Evolutionary conservation across 2,888 invertebrate species (phyloP), one percentile per base, ranked within the genome.

Genomic region (Cryptops parisi): DNA sequence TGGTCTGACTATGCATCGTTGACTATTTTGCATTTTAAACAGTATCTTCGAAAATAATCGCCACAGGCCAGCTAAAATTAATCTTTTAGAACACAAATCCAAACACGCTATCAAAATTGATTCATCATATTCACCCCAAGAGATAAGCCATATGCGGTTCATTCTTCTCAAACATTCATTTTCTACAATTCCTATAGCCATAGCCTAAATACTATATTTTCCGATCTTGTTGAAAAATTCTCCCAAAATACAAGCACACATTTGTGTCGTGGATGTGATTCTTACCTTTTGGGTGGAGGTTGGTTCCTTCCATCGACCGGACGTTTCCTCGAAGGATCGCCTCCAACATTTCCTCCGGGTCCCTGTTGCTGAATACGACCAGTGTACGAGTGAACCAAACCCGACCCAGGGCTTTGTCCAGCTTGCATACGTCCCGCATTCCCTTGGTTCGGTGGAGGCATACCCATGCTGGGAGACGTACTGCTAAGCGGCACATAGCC

Each of bases 341-440:
- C 24, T 12, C 23, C 33, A 9, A 43, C 25, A 17, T 27, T 41
- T 19, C 27, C 50, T 6, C 39, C 24, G 4, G 51, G 26, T n/a
- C 25, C 51, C 3, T 23, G 51, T 50, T 50, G 54, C 25, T 38
- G 56, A 24, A 56, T 50, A 47, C 56, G 45, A 17, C 56, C 54
- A 6, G 27, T 40, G 40, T 56, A 56, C 15, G 53, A 22, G 27
- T 56, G 56, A 12, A 15, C 47, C 15, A 40, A n/a, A 15, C 45
- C 53, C n/a, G 54, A 49, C 22, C 25, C 47, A n/a, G 46, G 51
- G 1, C 40, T 41, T 15, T 48, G 54, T 15, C 47, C 54, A 5
- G 49, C 25, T 17, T 39, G 51, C 26, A 49, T 49, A 5, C 51
- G 38, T 25, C 54, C 54, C 40, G 54, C 44, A 19, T 41, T 47